Conservation (phyloP, 2,113 vertebrate species). For the Numida meleagris region DNA sequence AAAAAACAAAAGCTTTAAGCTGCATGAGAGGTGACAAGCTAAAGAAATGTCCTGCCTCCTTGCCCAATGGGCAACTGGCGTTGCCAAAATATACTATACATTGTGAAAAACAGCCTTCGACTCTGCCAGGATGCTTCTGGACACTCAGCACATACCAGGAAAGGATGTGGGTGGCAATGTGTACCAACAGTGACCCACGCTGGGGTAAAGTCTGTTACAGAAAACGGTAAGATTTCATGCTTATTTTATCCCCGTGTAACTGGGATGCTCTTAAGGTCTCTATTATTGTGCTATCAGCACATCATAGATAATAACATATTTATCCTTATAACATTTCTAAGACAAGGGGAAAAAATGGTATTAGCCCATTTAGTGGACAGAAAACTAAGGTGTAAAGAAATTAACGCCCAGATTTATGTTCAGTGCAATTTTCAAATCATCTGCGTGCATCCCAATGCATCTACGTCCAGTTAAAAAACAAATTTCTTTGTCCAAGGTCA, state of each 20-base stretch:
- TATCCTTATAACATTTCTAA: not conserved
- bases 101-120: not conserved
- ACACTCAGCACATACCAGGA: not conserved
- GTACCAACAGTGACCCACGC: not conserved
- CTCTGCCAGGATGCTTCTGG: not conserved
- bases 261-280: not conserved
- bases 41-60: not conserved
- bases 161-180: not conserved
- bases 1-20: not conserved
- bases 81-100: not conserved
- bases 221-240: not conserved
- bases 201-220: not conserved
- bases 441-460: not conserved
- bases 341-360: not conserved
- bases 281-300: not conserved
- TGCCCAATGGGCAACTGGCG: not conserved
- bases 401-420: not conserved
- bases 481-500: not conserved
- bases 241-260: not conserved
- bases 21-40: not conserved
- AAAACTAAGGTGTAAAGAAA: not conserved
- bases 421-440: not conserved
- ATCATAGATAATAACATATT: not conserved
- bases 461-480: accelerated
- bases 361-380: not conserved